phyloP scores from a whole-genome alignment of 2,797 vertebrate species.

The Pantherophis alleghaniensis region DNA sequence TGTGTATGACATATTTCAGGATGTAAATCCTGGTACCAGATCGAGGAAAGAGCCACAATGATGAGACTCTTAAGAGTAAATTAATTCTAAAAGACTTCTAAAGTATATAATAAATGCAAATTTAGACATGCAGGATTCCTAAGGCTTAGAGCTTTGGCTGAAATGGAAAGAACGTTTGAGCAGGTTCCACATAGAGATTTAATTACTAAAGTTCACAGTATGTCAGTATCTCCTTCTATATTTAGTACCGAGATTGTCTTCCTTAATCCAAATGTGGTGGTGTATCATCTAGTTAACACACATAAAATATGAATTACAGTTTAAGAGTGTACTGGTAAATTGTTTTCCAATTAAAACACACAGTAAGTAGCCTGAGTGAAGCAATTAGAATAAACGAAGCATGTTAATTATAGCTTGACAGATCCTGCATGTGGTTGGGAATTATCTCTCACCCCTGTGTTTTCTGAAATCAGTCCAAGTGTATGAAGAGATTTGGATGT shows the following conservation, averaged over 20 bases:
- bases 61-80: not conserved
- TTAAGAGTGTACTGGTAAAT: conserved; percentile 76
- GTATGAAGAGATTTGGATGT: conserved; percentile 65
- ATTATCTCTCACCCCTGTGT: conserved; percentile 73
- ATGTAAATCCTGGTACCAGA: not conserved
- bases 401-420: conserved; percentile 77
- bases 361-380: conserved; percentile 72
- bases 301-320: conserved; percentile 74
- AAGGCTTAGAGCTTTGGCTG: not conserved
- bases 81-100: not conserved
- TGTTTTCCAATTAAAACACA: conserved; percentile 78
- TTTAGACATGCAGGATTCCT: not conserved
- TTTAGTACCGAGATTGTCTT: conserved; percentile 10
- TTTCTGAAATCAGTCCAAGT: conserved; percentile 77
- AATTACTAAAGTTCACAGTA: not conserved
- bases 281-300: conserved; percentile 63
- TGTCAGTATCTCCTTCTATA: not conserved
- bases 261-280: conserved; percentile 52
- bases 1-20: not conserved
- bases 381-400: conserved; percentile 79
- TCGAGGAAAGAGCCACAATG: not conserved
- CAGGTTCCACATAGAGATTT: not conserved
- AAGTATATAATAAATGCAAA: not conserved
- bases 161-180: not conserved
- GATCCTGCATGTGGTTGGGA: conserved; percentile 73